Percentiles rank a stretch among this genome's conserved stretches.
Conservation (phyloP, 2,888 invertebrate species). For the Clanis bilineata region DNA sequence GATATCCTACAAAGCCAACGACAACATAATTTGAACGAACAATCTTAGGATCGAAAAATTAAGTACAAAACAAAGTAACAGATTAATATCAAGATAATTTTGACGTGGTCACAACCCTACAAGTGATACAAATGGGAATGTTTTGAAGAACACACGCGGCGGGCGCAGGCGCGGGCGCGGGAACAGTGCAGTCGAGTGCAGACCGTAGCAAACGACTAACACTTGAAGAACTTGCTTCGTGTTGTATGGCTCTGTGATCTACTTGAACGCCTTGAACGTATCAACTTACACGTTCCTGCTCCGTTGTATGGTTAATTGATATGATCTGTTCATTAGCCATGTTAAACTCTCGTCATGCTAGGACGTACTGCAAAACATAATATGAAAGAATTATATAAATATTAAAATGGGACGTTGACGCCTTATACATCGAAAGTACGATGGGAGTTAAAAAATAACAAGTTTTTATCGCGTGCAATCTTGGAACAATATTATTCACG, state of each 20-base stretch:
- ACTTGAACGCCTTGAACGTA: conserved; percentile 34
- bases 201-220: conserved; percentile 54
- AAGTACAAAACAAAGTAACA: neutral
- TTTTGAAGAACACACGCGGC: conserved; percentile 72
- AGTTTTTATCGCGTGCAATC: too few relatives aligned
- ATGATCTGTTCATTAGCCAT: neutral
- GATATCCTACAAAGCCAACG: too few relatives aligned
- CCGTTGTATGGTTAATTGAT: conserved; percentile 18
- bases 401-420: too few relatives aligned
- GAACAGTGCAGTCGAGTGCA: conserved; percentile 47
- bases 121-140: conserved; percentile 44
- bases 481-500: neutral
- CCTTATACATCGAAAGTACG: too few relatives aligned
- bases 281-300: conserved; percentile 43
- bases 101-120: conserved; percentile 45
- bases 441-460: neutral
- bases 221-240: conserved; percentile 52
- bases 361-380: too few relatives aligned
- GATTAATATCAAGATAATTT: neutral
- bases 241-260: conserved; percentile 2
- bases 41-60: too few relatives aligned
- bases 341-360: too few relatives aligned
- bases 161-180: conserved; percentile 56
- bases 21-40: too few relatives aligned
- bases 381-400: too few relatives aligned